Evolutionary conservation across 2,888 invertebrate species (phyloP), one percentile per base, ranked within the genome.

Genomic region (Ophonus ardosiacus): DNA sequence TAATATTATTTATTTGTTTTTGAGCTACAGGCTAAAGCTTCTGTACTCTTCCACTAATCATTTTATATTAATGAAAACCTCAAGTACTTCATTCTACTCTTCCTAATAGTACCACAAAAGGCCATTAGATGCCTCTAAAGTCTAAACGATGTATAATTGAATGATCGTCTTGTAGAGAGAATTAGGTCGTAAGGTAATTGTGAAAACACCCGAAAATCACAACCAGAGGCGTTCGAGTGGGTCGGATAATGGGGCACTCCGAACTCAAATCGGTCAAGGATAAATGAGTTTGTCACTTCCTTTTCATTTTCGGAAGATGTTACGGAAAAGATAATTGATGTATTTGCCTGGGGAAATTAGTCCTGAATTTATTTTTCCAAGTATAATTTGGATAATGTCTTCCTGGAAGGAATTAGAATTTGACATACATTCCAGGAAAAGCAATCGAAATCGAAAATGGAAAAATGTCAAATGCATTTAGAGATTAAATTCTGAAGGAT

Each of bases 151-250:
- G 13, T 38, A 0, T 68, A 68, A 68, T 68, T 68, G 68, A 68
- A 31, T 31, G 31, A 68, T 68, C 38, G 68, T 68, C 68, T 68
- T 5, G 38, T 31, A 7, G n/a, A 21, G 31, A 68, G 68, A 68
- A 68, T 68, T 68, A 68, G 68, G 68, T 68, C 68, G 68, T 38
- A 68, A 68, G 68, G 38, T 68, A 38, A 68, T 68, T 68, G 24
- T 68, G 38, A 40, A 68, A 68, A 68, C 15, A 38, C 68, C 68
- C 68, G 68, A 68, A 68, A 68, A 68, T 68, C 68, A 68, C 68
- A 31, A 31, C n/a, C 24, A 68, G 24, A 31, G 31, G 38, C 15
- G 13, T 51, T 43, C 71, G 15, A 51, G 74, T 51, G 51, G 74
- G 74, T 24, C 18, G 74, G 21, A 7, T 43, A 51, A 74, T 51